A percentile compares a stretch with the other conserved stretches of the same genome.
Conservation (phyloP, 2,113 vertebrate species). For the Melanocharis versteri region DNA sequence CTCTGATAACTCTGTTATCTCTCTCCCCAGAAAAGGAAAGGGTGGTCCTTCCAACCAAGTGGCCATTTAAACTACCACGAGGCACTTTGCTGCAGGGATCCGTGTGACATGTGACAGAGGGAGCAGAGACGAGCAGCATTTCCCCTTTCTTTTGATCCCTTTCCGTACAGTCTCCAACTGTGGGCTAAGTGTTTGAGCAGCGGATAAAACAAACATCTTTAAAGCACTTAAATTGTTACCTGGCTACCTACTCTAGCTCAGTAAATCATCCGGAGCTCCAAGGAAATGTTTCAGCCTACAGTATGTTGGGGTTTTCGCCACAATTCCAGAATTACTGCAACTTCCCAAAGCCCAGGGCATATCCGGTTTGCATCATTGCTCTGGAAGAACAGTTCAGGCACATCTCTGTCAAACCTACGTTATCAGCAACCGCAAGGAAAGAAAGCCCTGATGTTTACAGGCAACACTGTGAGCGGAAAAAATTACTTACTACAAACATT, state of each 20-base stretch:
- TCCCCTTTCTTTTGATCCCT: not conserved
- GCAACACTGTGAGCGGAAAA: not conserved
- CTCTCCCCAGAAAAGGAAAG: constrained; percentile 42
- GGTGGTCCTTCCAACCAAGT: not conserved
- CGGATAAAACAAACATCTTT: not conserved
- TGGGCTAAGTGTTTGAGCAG: not conserved
- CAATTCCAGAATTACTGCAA: not conserved
- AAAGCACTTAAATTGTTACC: not conserved
- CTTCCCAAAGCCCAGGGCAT: not conserved
- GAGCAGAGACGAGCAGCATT: not conserved
- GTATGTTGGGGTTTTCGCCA: not conserved
- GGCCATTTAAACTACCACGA: not conserved
- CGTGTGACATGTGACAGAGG: not conserved
- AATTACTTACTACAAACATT: not conserved
- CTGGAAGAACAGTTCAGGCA: not conserved
- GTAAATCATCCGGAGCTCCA: not conserved
- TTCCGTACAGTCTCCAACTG: not conserved
- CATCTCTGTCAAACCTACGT: not conserved
- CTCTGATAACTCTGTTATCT: constrained; percentile 57
- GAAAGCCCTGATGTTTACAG: not conserved
- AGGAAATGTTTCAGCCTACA: not conserved
- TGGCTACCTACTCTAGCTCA: not conserved
- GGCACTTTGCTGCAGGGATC: not conserved
- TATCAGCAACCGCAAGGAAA: not conserved
- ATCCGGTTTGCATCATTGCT: not conserved